Evolutionary conservation across 2,113 vertebrate genomes (phyloP), one percentile per base, ranked within the genome.

Genomic region (Lophotis ruficrista): DNA sequence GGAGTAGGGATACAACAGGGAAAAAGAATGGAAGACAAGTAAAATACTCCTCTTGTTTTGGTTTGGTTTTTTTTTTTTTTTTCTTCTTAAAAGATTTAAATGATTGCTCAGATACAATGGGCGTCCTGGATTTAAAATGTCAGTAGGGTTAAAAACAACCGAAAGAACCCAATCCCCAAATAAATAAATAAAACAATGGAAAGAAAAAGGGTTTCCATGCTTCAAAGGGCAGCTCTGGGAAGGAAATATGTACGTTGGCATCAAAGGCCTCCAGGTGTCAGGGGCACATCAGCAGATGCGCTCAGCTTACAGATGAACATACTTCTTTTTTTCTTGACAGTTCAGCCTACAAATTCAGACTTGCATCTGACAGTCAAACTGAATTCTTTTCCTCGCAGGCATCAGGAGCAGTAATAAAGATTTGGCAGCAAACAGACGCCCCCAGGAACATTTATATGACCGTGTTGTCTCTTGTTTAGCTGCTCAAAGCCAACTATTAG

Each of bases 321-420:
- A 35, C 16, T 66, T 7, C 9, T 45, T 35, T 45, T 80, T 82
- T 91, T 31, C 56, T 47, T 73, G 64, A 73, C n/a, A 78, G 28
- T 48, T 92, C 76, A 90, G 79, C 23, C 41, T 90, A 50, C 92
- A 83, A 92, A 92, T 77, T 91, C 90, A 95, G 62, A 56, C 50
- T 85, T 84, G 28, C 22, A 80, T 62, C 75, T 53, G 35, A 78
- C 50, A 88, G 64, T 56, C 43, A 62, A 30, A 85, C 6, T 30
- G 41, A 62, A 62, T 88, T 88, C 37, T 90, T 77, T 90, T 66
- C 35, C 54, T 89, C 13, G 14, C 64, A 85, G 53, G 47, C 54
- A 62, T 30, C 7, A 21, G 60, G 47, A 94, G 58, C 62, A 90
- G n/a, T 35, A 83, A 70, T 61, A 83, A 95, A 90, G 68, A 76